Conservation (phyloP, 2,113 vertebrate species). For the Tyrannus savana region DNA sequence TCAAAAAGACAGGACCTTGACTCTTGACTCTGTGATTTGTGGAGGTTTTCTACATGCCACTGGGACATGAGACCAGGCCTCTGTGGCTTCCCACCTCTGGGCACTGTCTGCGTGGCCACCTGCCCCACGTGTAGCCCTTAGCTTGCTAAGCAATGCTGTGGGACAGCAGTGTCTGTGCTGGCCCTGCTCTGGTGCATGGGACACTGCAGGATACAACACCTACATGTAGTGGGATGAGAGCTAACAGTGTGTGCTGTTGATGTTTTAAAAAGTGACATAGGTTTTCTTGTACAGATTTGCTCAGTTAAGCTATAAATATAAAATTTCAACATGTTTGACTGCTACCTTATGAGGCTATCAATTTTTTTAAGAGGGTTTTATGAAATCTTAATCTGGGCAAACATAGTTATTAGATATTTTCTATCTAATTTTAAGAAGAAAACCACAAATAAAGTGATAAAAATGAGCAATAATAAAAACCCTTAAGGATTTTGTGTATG, state of each 20-base stretch:
- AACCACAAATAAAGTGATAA: not conserved
- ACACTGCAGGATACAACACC: not conserved
- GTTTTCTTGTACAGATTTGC: not conserved
- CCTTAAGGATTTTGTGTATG: not conserved
- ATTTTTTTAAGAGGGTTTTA: constrained; percentile 21
- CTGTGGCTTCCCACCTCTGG: not conserved
- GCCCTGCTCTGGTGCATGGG: not conserved
- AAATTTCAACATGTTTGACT: not conserved
- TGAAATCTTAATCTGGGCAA: not conserved
- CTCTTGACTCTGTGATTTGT: not conserved
- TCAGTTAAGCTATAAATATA: not conserved
- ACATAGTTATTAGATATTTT: not conserved
- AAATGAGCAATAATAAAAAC: not conserved
- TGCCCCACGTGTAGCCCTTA: accelerated
- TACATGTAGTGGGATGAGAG: accelerated
- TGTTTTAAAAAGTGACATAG: not conserved
- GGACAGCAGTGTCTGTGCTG: accelerated
- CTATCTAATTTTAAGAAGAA: not conserved
- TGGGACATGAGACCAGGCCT: not conserved
- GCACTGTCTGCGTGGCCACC: not conserved
- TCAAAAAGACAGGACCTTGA: not conserved
- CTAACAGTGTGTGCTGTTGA: accelerated
- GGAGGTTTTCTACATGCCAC: accelerated
- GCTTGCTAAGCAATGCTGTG: accelerated
- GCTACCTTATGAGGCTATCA: not conserved